phyloP scores from a whole-genome alignment of 1,140 invertebrate species.

The Drosophila melanica region DNA sequence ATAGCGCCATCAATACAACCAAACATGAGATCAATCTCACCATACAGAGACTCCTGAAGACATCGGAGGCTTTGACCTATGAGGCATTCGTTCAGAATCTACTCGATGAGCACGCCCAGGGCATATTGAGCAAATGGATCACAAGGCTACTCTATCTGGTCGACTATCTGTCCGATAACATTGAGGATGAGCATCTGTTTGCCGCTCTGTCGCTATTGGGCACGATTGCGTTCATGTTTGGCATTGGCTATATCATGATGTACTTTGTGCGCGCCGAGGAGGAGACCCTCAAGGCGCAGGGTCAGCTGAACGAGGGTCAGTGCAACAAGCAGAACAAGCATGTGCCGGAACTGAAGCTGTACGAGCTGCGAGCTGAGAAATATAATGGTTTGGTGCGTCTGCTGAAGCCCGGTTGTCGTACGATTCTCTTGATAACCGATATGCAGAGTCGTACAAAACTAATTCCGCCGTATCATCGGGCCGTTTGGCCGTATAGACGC shows the following conservation, averaged over 20 bases:
- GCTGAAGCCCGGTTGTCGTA: conserved; percentile 97
- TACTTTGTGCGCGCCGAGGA: conserved; percentile 94
- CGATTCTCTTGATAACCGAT: conserved; percentile 95
- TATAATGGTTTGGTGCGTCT: conserved; percentile 97
- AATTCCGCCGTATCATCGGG: conserved; percentile 95
- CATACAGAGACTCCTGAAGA: conserved; percentile 89
- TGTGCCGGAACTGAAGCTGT: conserved; percentile 89
- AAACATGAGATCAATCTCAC: conserved; percentile 89
- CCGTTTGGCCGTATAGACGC: conserved; percentile 97
- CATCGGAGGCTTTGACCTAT: conserved; percentile 89
- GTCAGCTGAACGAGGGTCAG: conserved; percentile 75
- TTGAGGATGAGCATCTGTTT: conserved; percentile 92
- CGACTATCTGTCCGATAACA: conserved; percentile 90
- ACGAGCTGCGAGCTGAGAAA: conserved; percentile 97
- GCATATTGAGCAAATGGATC: conserved; percentile 89
- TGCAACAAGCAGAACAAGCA: conserved; percentile 45
- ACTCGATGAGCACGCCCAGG: conserved; percentile 90
- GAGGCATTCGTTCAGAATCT: conserved; percentile 89
- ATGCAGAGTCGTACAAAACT: conserved; percentile 93
- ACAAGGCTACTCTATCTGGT: conserved; percentile 88
- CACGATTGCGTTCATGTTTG: conserved; percentile 92
- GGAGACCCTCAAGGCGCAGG: conserved; percentile 88
- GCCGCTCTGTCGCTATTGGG: conserved; percentile 92
- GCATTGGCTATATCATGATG: conserved; percentile 94
- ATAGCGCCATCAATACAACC: conserved; percentile 89